These are phyloP conservation scores for Amphipoea oculea DNA, from an alignment of 2,888 invertebrate species.

Conservation along the genomic window DNA sequence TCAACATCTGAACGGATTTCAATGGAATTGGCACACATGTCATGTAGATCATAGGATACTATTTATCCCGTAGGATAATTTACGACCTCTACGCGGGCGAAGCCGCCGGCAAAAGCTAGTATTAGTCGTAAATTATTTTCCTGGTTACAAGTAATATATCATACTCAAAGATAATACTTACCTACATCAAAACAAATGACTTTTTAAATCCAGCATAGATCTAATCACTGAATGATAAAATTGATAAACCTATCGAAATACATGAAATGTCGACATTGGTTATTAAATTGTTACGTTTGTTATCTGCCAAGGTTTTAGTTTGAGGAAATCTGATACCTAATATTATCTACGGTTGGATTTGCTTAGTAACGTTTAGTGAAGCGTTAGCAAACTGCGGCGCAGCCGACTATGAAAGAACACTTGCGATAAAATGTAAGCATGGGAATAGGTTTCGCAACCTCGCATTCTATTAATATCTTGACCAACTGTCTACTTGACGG, in stretches of 20 bases:
- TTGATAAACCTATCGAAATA: conserved; percentile 28
- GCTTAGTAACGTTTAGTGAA: conserved; percentile 34
- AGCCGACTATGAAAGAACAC: neutral
- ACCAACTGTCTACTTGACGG: conserved; percentile 1
- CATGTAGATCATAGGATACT: neutral
- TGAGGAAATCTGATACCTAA: conserved; percentile 29
- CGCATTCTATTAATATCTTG: conserved; percentile 33
- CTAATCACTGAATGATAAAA: conserved; percentile 33
- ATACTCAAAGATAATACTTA: conserved; percentile 5
- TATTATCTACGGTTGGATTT: conserved; percentile 45
- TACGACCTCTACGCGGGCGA: too few relatives aligned
- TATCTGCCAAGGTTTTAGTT: conserved; percentile 33
- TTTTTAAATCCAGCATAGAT: conserved; percentile 25
- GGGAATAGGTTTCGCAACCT: conserved; percentile 11
- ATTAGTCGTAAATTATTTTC: conserved; percentile 1
- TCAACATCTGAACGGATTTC: neutral
- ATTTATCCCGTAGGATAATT: neutral
- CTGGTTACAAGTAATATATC: conserved; percentile 18
- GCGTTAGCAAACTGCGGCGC: conserved; percentile 29
- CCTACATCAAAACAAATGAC: conserved; percentile 10
- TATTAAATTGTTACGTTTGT: conserved; percentile 27
- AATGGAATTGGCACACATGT: neutral
- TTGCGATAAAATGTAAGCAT: conserved; percentile 9
- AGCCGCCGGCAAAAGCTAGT: neutral
- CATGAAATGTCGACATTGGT: conserved; percentile 2